A percentile compares a stretch with the other conserved stretches of the same genome.
phyloP scores from a whole-genome alignment of 2,888 invertebrate genomes.

The Morpho helenor region DNA sequence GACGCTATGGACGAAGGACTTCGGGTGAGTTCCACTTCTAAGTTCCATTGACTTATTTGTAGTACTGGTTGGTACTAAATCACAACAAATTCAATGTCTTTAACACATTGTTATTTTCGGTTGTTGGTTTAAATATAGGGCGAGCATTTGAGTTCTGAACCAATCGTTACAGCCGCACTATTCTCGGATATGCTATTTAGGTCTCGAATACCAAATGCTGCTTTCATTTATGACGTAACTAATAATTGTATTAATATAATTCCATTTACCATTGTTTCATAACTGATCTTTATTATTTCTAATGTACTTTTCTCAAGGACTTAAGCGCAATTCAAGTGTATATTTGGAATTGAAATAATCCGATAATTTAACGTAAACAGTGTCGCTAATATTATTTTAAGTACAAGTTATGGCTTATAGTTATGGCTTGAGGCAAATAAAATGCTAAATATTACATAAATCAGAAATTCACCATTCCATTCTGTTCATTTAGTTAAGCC shows the following conservation, averaged over 20 bases:
- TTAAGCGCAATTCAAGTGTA: no score
- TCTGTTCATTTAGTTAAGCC: conserved; percentile 13
- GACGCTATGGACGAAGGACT: conserved; percentile 85
- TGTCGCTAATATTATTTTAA: no score
- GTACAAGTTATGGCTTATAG: no score
- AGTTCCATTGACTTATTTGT: neutral
- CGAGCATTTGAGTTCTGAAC: conserved; percentile 28
- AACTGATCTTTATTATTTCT: no score
- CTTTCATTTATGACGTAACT: conserved; percentile 25
- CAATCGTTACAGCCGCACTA: conserved; percentile 29
- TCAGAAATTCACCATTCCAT: neutral
- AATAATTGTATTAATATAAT: conserved; percentile 2
- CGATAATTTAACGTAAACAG: no score
- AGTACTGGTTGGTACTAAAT: neutral
- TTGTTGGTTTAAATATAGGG: conserved; percentile 35
- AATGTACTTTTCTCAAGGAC: no score
- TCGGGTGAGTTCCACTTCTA: conserved; percentile 79
- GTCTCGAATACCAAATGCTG: conserved; percentile 22
- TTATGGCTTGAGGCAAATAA: no score
- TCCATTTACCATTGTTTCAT: neutral
- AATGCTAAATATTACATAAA: neutral
- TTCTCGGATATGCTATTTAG: conserved; percentile 32
- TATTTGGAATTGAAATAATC: no score
- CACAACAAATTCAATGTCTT: neutral
- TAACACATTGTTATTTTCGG: neutral